phyloP scores from a whole-genome alignment of 1,140 invertebrate species.

The Cherax destructor region DNA sequence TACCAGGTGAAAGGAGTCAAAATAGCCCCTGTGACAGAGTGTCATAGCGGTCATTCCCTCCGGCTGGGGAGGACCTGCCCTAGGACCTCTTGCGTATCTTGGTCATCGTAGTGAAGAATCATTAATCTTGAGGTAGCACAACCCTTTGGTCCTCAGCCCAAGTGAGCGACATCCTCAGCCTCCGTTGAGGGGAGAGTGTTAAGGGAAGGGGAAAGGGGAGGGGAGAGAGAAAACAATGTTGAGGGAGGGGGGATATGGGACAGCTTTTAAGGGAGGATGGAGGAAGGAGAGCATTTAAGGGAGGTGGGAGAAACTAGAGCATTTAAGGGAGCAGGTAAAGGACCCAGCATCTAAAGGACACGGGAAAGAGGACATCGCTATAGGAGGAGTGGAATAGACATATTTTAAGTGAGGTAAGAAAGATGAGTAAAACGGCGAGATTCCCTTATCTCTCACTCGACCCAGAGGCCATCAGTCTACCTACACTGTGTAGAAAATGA shows the following conservation, averaged over 20 bases:
- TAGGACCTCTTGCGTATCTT: conserved; percentile 57
- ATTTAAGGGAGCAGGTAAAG: no score
- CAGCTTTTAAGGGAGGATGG: neutral
- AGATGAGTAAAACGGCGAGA: no score
- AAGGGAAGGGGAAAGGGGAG: neutral
- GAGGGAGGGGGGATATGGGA: neutral
- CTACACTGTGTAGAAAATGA: no score
- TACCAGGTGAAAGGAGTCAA: neutral
- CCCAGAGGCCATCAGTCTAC: no score
- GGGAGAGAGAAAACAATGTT: neutral
- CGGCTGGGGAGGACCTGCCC: neutral
- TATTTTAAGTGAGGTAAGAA: no score
- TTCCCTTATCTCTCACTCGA: no score
- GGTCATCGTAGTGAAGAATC: conserved; percentile 68
- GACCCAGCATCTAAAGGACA: no score
- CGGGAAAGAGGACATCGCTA: no score
- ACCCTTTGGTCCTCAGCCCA: conserved; percentile 57
- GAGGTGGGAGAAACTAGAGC: no score
- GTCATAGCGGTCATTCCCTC: conserved; percentile 17
- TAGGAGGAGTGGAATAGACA: no score
- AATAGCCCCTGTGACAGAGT: neutral
- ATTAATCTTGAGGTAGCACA: conserved; percentile 68
- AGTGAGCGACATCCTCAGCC: conserved; percentile 58
- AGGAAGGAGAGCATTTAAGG: neutral
- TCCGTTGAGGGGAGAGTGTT: conserved; percentile 4